A percentile compares a stretch with the other conserved stretches of the same genome.
These are phyloP conservation scores for Meles meles DNA, from an alignment of 2,113 vertebrate species.

Conservation along the genomic window DNA sequence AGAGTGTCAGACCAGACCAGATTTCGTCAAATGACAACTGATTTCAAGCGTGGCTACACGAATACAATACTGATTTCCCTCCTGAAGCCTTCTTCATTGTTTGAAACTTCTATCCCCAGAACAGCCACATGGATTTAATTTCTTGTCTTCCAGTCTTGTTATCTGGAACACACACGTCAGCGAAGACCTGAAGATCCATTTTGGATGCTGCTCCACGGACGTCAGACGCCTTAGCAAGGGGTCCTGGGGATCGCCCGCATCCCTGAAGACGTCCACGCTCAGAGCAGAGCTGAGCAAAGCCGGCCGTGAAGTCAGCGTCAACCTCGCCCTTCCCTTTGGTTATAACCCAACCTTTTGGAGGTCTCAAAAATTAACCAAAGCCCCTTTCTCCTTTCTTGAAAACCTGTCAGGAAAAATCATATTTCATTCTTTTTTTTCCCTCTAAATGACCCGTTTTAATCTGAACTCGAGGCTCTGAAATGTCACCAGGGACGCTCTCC, in stretches of 20 bases:
- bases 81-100: background rate
- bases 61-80: background rate
- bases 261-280: too few species aligned
- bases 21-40: background rate
- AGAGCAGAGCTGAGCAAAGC: background rate
- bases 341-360: background rate
- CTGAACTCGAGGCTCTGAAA: background rate
- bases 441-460: background rate
- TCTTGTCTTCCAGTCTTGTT: background rate
- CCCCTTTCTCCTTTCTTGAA: background rate
- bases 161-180: background rate
- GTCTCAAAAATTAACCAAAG: background rate
- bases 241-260: fast-evolving
- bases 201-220: fast-evolving
- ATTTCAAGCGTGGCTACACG: background rate
- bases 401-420: background rate
- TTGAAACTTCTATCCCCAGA: background rate
- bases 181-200: background rate
- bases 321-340: background rate
- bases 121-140: background rate
- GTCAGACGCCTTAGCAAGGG: too few species aligned
- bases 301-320: background rate
- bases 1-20: background rate
- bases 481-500: fast-evolving
- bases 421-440: background rate